These are phyloP conservation scores for Anorthoa munda DNA, from an alignment of 2,888 invertebrate species.

Conservation along the genomic window DNA sequence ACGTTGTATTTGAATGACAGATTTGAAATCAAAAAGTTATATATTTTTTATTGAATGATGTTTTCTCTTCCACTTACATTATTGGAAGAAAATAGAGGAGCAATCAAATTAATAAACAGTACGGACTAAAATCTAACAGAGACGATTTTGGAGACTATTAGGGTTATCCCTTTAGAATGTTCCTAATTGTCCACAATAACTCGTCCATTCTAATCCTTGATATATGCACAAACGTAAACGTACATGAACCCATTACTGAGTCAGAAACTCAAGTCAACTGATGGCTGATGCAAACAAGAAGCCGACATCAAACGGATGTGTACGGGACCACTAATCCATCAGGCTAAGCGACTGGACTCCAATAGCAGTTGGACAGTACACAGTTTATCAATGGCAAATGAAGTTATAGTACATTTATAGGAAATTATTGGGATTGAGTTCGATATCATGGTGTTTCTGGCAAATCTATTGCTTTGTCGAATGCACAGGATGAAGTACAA, in stretches of 20 bases:
- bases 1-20: no score
- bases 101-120: background rate
- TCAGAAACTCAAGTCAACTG: slow-evolving; percentile 21
- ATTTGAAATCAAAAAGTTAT: no score
- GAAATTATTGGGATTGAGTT: background rate
- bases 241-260: slow-evolving; percentile 16
- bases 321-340: slow-evolving; percentile 54
- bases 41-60: no score
- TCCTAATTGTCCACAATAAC: background rate
- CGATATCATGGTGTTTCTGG: background rate
- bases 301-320: slow-evolving; percentile 48
- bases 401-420: background rate
- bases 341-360: slow-evolving; percentile 38
- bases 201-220: background rate
- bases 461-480: background rate
- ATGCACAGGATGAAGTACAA: background rate
- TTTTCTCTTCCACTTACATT: no score
- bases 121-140: background rate
- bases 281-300: slow-evolving; percentile 56
- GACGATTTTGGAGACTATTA: background rate
- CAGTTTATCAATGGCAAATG: slow-evolving; percentile 28
- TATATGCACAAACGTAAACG: slow-evolving; percentile 20
- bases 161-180: background rate
- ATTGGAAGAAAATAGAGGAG: background rate
- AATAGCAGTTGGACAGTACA: slow-evolving; percentile 27